Evolutionary conservation across 2,888 invertebrate species (phyloP), one percentile per base, ranked within the genome.

Genomic region (Eurois occulta): DNA sequence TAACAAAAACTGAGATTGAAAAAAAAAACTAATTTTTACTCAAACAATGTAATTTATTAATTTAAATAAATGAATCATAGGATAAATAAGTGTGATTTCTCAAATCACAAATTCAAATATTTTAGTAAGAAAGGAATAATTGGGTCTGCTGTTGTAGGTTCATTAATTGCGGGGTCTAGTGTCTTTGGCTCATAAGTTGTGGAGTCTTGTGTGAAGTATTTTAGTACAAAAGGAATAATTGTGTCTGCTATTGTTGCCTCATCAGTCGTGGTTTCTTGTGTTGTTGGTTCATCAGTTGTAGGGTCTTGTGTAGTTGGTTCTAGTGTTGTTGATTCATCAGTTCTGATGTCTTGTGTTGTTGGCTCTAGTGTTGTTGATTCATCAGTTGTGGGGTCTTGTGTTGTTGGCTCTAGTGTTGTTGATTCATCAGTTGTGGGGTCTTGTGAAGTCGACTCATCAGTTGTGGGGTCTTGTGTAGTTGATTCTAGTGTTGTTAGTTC

Each of bases 171-270:
- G 18, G 8, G n/a, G 32, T 46, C 8, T 4, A 13, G 43, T 35
- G 16, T 35, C 8, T 2, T 71, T n/a, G 4, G 18, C 32, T 32
- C 24, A 18, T 48, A 18, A 10, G 70, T 65, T 10, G 10, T 24
- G 28, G 24, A 10, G 8, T 16, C 16, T 46, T 16, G 28, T 41
- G 21, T 62, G 3, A 55, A 55, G n/a, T n/a, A n/a, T 55, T 55
- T 55, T n/a, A 55, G n/a, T 55, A 55, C n/a, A n/a, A 55, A n/a
- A n/a, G 55, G 55, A 55, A 55, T 55, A 13, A 55, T 55, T 55
- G 62, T 21, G 35, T 64, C 35, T 62, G 24, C 6, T 6, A 11
- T 35, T 35, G 62, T 11, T 24, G 62, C 2, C 11, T 64, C 58
- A 28, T 58, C 16, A 58, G 16, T 1, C 16, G 28, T 28, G 7